phyloP scores from a whole-genome alignment of 2,888 invertebrate genomes.

The Strigamia transsilvanica region DNA sequence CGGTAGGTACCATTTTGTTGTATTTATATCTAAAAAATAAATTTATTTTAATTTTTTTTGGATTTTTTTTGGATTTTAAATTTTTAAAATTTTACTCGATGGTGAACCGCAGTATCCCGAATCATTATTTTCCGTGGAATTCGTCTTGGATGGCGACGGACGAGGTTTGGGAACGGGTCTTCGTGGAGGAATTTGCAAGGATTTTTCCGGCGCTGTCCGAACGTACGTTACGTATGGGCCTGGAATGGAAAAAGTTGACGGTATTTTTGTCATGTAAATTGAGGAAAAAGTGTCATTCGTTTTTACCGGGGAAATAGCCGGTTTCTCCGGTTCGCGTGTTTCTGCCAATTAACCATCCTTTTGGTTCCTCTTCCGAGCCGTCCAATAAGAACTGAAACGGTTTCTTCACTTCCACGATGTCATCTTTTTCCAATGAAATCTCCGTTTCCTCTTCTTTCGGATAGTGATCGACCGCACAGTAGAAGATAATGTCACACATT shows the following conservation, averaged over 20 bases:
- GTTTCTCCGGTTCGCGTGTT: conserved; percentile 64
- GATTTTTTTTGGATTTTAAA: not conserved
- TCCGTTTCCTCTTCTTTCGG: conserved; percentile 57
- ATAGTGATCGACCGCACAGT: conserved; percentile 57
- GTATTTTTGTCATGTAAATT: too few relatives aligned
- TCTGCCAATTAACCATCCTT: conserved; percentile 65
- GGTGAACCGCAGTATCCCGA: conserved; percentile 59
- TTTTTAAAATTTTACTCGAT: conserved; percentile 31
- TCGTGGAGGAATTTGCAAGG: conserved; percentile 55
- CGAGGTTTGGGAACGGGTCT: conserved; percentile 57
- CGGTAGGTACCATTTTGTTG: not conserved
- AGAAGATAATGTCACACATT: conserved; percentile 55
- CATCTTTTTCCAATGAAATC: conserved; percentile 63
- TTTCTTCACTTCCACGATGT: conserved; percentile 64
- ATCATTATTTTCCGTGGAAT: conserved; percentile 58
- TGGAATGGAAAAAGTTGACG: not conserved
- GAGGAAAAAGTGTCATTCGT: too few relatives aligned
- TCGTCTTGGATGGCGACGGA: conserved; percentile 61
- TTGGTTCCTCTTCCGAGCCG: conserved; percentile 60
- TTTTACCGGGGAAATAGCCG: conserved; percentile 65
- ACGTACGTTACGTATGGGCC: conserved; percentile 55
- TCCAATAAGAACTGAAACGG: conserved; percentile 59
- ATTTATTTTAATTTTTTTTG: not conserved
- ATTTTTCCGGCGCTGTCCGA: conserved; percentile 55
- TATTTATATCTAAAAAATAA: not conserved